Evolutionary conservation across 2,113 vertebrate species (phyloP).

Genomic region (Beaufortia kweichowensis): DNA sequence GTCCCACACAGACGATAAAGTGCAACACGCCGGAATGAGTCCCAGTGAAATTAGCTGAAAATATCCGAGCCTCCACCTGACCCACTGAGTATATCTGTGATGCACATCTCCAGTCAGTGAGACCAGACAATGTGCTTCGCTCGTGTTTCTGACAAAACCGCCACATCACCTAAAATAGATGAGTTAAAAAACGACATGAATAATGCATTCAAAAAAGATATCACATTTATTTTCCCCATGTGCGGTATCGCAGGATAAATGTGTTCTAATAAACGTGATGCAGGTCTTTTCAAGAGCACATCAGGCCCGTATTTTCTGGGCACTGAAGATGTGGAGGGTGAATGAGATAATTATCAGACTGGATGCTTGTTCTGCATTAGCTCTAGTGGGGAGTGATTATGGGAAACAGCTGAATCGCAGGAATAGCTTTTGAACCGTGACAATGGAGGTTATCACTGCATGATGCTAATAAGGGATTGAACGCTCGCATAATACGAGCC

Average conservation of each 20-base stretch:
- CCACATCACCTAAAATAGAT: slow-evolving; percentile 60
- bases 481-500: slow-evolving; percentile 55
- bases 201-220: slow-evolving; percentile 60
- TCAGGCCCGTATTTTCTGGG: slow-evolving; percentile 51
- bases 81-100: background rate
- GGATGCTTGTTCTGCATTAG: slow-evolving; percentile 68
- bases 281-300: slow-evolving; percentile 58
- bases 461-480: slow-evolving; percentile 63
- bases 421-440: slow-evolving; percentile 68
- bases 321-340: slow-evolving; percentile 62
- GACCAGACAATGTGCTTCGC: slow-evolving; percentile 41
- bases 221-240: slow-evolving; percentile 49
- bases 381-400: slow-evolving; percentile 65
- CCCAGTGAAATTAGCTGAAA: slow-evolving; percentile 28
- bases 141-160: slow-evolving; percentile 51
- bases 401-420: slow-evolving; percentile 65
- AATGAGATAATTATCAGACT: slow-evolving; percentile 74
- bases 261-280: slow-evolving; percentile 67
- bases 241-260: slow-evolving; percentile 62
- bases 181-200: slow-evolving; percentile 62
- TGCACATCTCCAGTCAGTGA: slow-evolving; percentile 12
- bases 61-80: slow-evolving; percentile 23
- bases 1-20: slow-evolving; percentile 40
- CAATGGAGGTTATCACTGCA: slow-evolving; percentile 59
- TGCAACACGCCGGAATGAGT: slow-evolving; percentile 30